Conservation (phyloP, 1,140 invertebrate species). For the Drosophila kohkoa region DNA sequence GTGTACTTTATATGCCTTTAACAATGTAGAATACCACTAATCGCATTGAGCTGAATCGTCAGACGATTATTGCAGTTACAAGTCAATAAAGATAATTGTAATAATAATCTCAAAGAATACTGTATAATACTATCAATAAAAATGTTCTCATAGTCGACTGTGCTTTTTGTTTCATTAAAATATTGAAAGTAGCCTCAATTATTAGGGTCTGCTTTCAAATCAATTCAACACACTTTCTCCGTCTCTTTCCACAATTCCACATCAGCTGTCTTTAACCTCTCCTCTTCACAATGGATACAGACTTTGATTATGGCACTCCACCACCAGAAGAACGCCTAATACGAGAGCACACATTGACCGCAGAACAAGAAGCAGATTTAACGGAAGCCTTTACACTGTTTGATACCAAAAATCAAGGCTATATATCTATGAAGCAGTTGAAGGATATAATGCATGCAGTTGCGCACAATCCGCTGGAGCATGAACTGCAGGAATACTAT, state of each 20-base stretch:
- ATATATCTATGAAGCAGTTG: slow-evolving; percentile 53
- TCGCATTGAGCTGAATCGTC: neutral
- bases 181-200: neutral
- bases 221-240: neutral
- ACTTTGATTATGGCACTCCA: slow-evolving; percentile 55
- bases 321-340: slow-evolving; percentile 58
- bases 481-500: slow-evolving; percentile 53
- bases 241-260: neutral
- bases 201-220: neutral
- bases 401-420: slow-evolving; percentile 27
- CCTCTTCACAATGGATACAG: slow-evolving; percentile 48
- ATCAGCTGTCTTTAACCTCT: neutral
- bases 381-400: slow-evolving; percentile 54
- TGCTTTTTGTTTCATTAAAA: neutral
- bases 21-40: slow-evolving; percentile 10
- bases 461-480: slow-evolving; percentile 55
- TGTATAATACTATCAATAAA: no score
- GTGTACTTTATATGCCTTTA: neutral
- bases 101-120: no score
- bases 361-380: slow-evolving; percentile 51
- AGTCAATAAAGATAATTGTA: no score
- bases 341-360: slow-evolving; percentile 39
- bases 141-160: neutral
- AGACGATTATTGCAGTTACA: neutral
- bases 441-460: slow-evolving; percentile 47